These are phyloP conservation scores for Drosophila lini DNA, from an alignment of 1,140 invertebrate species.

Conservation along the genomic window DNA sequence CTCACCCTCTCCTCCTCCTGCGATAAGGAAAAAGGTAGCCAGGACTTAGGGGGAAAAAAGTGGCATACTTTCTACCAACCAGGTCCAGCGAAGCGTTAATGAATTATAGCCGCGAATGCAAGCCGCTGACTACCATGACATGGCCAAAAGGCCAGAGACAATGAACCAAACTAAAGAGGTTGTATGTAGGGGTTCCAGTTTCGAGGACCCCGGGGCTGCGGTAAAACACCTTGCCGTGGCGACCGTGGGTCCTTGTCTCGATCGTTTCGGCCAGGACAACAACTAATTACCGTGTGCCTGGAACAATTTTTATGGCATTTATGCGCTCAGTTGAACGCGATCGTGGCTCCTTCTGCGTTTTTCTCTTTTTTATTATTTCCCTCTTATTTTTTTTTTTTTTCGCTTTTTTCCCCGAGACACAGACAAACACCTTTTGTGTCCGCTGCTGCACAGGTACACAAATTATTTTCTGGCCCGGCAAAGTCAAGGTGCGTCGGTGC, in stretches of 20 bases:
- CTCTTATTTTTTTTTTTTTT: neutral
- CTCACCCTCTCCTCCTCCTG: constrained; percentile 23
- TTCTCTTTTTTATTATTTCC: constrained; percentile 2
- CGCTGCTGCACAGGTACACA: constrained; percentile 60
- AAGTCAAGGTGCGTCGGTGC: constrained; percentile 49
- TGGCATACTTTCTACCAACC: constrained; percentile 72
- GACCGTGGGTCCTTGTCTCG: constrained; percentile 34
- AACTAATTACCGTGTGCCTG: constrained; percentile 79
- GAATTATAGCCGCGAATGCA: constrained; percentile 75
- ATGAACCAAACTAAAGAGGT: constrained; percentile 17
- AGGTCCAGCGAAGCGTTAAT: constrained; percentile 74
- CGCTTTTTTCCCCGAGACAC: constrained; percentile 11
- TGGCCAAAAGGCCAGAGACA: constrained; percentile 24
- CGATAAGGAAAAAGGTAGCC: constrained; percentile 27
- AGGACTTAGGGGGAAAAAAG: constrained; percentile 44
- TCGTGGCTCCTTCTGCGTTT: constrained; percentile 37
- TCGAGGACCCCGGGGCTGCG: constrained; percentile 45
- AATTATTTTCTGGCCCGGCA: constrained; percentile 76
- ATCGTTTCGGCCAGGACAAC: constrained; percentile 67
- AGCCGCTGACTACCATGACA: constrained; percentile 48
- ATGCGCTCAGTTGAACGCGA: constrained; percentile 78
- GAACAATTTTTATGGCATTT: constrained; percentile 82
- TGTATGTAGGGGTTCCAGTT: neutral
- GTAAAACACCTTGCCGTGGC: constrained; percentile 65
- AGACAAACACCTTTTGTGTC: constrained; percentile 48